phyloP scores from a whole-genome alignment of 2,113 vertebrate genomes.

The Tapirus terrestris region DNA sequence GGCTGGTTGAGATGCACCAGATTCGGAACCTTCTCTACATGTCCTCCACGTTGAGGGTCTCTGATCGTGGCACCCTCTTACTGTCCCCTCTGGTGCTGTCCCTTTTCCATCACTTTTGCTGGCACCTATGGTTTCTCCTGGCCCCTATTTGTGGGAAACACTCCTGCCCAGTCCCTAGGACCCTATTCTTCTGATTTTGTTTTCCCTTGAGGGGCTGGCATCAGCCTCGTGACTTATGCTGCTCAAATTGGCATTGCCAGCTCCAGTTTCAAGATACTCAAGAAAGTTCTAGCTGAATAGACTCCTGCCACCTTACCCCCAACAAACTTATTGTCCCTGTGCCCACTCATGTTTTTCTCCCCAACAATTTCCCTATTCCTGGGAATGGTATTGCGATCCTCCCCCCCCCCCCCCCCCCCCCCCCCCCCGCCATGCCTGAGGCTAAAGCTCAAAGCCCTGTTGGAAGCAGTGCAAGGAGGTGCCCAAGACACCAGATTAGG shows the following conservation, averaged over 20 bases:
- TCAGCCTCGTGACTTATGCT: neutral
- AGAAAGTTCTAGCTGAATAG: neutral
- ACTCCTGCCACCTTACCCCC: neutral
- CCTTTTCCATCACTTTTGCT: neutral
- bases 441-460: neutral
- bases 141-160: neutral
- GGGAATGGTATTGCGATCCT: neutral
- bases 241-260: neutral
- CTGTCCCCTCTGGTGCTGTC: neutral
- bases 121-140: neutral
- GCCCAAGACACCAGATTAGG: too few relatives aligned
- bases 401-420: too few relatives aligned
- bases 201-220: neutral
- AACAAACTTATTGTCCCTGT: neutral
- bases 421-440: fast-evolving
- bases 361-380: neutral
- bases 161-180: too few relatives aligned
- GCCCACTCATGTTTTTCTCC: fast-evolving
- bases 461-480: neutral
- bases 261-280: neutral
- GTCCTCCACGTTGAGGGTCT: neutral
- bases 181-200: neutral
- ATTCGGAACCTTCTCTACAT: neutral
- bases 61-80: neutral
- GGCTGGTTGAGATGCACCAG: neutral